phyloP scores from a whole-genome alignment of 1,140 invertebrate genomes.

The Solenopsis invicta region DNA sequence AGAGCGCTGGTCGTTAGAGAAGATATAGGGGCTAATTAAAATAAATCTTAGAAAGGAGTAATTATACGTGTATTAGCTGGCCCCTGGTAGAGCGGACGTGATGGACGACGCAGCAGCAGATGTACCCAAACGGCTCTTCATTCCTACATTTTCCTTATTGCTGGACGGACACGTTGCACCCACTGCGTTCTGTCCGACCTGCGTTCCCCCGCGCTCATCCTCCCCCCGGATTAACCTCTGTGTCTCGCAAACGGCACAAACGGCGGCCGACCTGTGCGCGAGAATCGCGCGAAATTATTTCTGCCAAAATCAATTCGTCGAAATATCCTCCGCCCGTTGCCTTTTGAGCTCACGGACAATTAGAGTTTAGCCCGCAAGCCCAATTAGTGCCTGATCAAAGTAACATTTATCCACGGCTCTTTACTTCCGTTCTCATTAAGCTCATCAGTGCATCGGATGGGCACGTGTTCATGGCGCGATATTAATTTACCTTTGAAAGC shows the following conservation, averaged over 20 bases:
- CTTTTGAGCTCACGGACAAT: slow-evolving; percentile 77
- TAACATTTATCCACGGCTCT: slow-evolving; percentile 77
- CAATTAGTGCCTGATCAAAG: slow-evolving; percentile 79
- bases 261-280: slow-evolving; percentile 30
- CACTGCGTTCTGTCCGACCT: slow-evolving; percentile 59
- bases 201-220: background rate
- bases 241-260: slow-evolving; percentile 44
- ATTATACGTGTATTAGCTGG: slow-evolving; percentile 88
- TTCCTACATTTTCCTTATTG: slow-evolving; percentile 86
- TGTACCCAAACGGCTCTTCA: slow-evolving; percentile 87
- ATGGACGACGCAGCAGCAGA: slow-evolving; percentile 86
- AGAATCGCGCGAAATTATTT: slow-evolving; percentile 63
- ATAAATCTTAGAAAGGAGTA: slow-evolving; percentile 87
- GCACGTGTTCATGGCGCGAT: slow-evolving; percentile 79
- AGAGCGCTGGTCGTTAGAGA: slow-evolving; percentile 85
- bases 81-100: slow-evolving; percentile 79
- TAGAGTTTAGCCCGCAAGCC: slow-evolving; percentile 77
- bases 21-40: slow-evolving; percentile 87
- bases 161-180: slow-evolving; percentile 82
- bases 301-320: slow-evolving; percentile 72
- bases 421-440: slow-evolving; percentile 79
- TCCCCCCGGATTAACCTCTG: slow-evolving; percentile 52
- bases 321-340: slow-evolving; percentile 69
- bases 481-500: slow-evolving; percentile 80
- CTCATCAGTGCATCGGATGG: slow-evolving; percentile 79